Percentiles rank a stretch among this genome's conserved stretches.
Evolutionary conservation across 2,113 vertebrate genomes (phyloP).

Genomic region (Hoplias malabaricus): DNA sequence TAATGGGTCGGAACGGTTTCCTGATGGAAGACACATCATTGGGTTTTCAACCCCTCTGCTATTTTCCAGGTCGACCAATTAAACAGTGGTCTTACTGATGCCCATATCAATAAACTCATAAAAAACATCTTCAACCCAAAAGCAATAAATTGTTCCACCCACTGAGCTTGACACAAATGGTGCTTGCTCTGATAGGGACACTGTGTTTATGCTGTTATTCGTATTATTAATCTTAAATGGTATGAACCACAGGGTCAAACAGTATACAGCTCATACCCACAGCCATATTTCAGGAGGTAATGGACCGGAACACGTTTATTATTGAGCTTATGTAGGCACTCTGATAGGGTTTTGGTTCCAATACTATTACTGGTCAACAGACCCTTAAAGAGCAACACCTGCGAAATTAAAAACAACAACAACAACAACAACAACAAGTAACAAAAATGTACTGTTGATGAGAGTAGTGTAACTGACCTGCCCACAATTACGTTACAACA

Average conservation of each 20-base stretch:
- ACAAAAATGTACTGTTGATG: too few relatives aligned
- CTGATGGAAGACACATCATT: slow-evolving; percentile 31
- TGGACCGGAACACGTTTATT: not conserved
- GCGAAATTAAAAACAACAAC: too few relatives aligned
- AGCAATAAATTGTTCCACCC: not conserved
- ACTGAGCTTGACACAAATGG: not conserved
- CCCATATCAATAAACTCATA: not conserved
- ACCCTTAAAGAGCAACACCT: too few relatives aligned
- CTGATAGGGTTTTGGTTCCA: not conserved
- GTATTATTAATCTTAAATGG: not conserved
- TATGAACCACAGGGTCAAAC: not conserved
- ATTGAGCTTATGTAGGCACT: not conserved
- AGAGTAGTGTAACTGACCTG: too few relatives aligned
- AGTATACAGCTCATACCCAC: not conserved
- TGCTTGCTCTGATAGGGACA: not conserved
- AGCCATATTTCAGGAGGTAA: not conserved
- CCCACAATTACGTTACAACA: too few relatives aligned
- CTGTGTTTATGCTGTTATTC: not conserved
- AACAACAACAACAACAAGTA: too few relatives aligned
- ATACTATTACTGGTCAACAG: not conserved
- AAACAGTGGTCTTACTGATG: slow-evolving; percentile 4
- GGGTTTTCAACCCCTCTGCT: slow-evolving; percentile 4
- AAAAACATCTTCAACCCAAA: not conserved
- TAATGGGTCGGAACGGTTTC: slow-evolving; percentile 40
- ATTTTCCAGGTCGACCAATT: not conserved